These are phyloP conservation scores for Anguilla megastoma DNA, from an alignment of 2,797 vertebrate species.

Conservation along the genomic window DNA sequence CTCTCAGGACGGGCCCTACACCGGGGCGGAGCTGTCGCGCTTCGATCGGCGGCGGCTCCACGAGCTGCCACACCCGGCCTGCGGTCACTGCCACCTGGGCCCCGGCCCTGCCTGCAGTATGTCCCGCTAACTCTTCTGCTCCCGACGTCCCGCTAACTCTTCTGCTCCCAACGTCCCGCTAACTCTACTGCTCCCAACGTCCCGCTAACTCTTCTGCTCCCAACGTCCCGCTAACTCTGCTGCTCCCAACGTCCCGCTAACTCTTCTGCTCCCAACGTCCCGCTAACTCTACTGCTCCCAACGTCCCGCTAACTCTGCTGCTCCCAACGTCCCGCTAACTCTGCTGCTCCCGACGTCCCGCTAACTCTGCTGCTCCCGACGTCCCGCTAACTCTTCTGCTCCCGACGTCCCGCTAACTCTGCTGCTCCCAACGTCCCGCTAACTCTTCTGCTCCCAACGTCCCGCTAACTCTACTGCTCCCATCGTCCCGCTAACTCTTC, in stretches of 20 bases:
- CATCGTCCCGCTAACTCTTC: conserved; percentile 40
- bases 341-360: conserved; percentile 40
- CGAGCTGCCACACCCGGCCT: conserved; percentile 73
- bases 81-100: conserved; percentile 81
- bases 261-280: no score
- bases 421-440: conserved; percentile 42
- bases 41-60: conserved; percentile 78
- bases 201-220: no score
- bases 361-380: neutral
- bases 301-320: no score
- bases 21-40: conserved; percentile 86
- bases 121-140: conserved; percentile 43
- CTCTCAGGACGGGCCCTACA: conserved; percentile 82
- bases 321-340: no score
- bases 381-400: conserved; percentile 41
- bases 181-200: no score
- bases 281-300: no score
- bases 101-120: conserved; percentile 74
- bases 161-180: no score
- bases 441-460: conserved; percentile 40
- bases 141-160: no score
- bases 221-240: no score
- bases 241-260: no score
- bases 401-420: conserved; percentile 41
- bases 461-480: neutral